Base-by-base conservation (phyloP, 2,888 invertebrate genomes). In the Theretra japonica region DNA sequence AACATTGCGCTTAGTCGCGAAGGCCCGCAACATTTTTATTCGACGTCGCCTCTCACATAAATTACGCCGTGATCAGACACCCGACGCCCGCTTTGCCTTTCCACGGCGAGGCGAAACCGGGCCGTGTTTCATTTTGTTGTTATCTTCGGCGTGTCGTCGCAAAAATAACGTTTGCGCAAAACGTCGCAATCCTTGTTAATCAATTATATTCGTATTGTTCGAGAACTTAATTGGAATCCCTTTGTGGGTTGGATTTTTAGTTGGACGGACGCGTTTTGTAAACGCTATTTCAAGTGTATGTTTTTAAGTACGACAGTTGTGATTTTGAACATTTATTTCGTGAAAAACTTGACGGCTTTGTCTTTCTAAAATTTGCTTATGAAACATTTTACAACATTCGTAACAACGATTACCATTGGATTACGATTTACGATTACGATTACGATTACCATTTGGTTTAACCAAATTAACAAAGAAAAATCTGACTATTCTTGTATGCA, bases 1-100 rank as follows among this genome's bases (percentile, higher is more conserved):
- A 79, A 76, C 76, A 75, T 78, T 73, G 75, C 74, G 75, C 76
- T 78, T 77, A 77, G 74, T 73, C 77, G 76, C 72, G 79, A 73
- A 73, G 76, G 75, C 75, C 70, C 75, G 76, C 75, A 77, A 76
- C 77, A 80, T 83, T 83, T 84, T 85, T 82, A 81, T 84, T 81
- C 79, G 73, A 72, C 72, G 73, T 74, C 77, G 72, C 78, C 76
- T 77, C 76, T 75, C 76, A 76, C 79, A 83, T 85, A 85, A 85
- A 85, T 85, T 85, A 80, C 76, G 74, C 77, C 77, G 75, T 78
- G 77, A 74, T 74, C 75, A 73, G 72, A 74, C 70, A 73, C 74
- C 75, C 73, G 72, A 70, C 68, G 73, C 73, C 75, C 75, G 75
- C 77, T 78, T 79, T 72, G 73, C 75, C 75, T 74, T 73, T 76